Base-by-base conservation (phyloP, 2,888 invertebrate species). In the Amblyjoppa fuscipennis region DNA sequence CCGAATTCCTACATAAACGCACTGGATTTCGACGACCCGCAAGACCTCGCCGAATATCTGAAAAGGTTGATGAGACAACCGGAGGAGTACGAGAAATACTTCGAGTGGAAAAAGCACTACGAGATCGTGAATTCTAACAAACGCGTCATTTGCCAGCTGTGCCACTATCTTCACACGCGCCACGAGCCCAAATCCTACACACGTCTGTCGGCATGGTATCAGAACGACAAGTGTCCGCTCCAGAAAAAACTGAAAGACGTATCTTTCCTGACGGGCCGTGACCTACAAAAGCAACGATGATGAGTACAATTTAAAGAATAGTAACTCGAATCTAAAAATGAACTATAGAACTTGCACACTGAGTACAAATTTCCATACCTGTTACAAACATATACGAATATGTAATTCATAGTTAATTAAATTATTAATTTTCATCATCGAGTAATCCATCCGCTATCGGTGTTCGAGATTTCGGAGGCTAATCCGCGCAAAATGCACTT, bases 1-100 rank as follows among this genome's bases (percentile, higher is more conserved):
- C 95, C 95, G 0, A 93, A 95, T 83, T 96, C 96, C 0, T 96
- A 95, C 92, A 96, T 97, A 79, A 95, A 97, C 92, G 96, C 96
- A 1, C 95, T 96, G 87, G 95, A 96, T 87, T 96, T 96, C 89
- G 93, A 94, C 5, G 95, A 94, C 1, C 95, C 96, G 1, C 93
- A 94, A 88, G 94, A 95, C 25, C 93, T 97, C 87, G 97, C 96
- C 0, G 91, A 94, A 7, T 96, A 96, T 90, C 93, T 97, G 34
- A 93, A 94, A 81, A 90, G 91, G 71, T 91, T 96, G 64, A 95
- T 95, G 89, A 82, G 91, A 85, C 94, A 96, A 92, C 95, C 95
- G 68, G 92, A 94, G 0, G 94, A 95, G 80, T 97, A 97, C 93
- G 95, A 95, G 88, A 95, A 96, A 87, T 97, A 96, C 90, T 96